Percentiles rank a stretch among this genome's conserved stretches.
phyloP scores from a whole-genome alignment of 2,113 vertebrate genomes.

The Dolichotis patagonum region DNA sequence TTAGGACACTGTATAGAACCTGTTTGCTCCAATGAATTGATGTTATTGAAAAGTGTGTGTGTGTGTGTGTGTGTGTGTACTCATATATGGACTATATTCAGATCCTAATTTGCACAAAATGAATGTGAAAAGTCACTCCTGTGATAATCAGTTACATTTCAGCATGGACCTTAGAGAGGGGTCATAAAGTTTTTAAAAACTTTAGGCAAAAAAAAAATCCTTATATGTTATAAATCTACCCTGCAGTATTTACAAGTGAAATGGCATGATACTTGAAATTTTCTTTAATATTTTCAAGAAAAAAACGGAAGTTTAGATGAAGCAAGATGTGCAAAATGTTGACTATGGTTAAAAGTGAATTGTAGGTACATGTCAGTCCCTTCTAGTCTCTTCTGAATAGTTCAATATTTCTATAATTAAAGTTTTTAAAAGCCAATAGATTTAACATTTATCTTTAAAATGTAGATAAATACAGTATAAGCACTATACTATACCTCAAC shows the following conservation, averaged over 20 bases:
- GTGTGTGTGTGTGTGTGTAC: background rate
- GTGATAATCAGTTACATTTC: conserved; percentile 19
- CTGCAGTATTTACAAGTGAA: conserved; percentile 12
- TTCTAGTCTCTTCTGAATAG: background rate
- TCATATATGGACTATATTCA: background rate
- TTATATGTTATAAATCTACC: background rate
- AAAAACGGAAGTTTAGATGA: background rate
- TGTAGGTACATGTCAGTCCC: background rate
- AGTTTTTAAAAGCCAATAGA: background rate
- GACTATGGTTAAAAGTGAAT: background rate
- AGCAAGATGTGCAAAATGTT: background rate
- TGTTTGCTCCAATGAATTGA: background rate
- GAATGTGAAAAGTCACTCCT: background rate
- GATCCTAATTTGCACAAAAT: conserved; percentile 28
- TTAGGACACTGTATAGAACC: background rate
- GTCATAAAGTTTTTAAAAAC: background rate
- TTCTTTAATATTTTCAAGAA: conserved; percentile 47
- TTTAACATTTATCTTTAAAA: conserved; percentile 5
- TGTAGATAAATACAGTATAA: background rate
- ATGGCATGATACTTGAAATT: background rate
- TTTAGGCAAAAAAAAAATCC: background rate
- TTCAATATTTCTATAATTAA: conserved; percentile 28
- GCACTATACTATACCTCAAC: conserved; percentile 29
- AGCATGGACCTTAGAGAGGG: background rate
- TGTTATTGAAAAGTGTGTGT: background rate